Percentiles rank a stretch among this genome's conserved stretches.
Evolutionary conservation across 1,140 invertebrate species (phyloP).

Genomic region (Neotoxoptera formosana): DNA sequence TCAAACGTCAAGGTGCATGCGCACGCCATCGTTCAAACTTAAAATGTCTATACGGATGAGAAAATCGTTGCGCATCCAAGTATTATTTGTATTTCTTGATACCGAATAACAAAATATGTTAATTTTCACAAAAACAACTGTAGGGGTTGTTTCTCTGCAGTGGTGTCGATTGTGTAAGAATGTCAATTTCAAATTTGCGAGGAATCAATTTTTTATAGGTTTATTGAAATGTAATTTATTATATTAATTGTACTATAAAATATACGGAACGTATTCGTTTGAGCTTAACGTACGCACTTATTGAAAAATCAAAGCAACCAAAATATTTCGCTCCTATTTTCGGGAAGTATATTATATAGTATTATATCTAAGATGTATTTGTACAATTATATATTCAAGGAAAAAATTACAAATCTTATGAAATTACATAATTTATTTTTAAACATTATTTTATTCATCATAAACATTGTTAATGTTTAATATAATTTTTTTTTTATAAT

Average conservation of each 20-base stretch:
- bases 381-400: background rate
- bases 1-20: background rate
- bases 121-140: background rate
- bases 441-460: too few relatives aligned
- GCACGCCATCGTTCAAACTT: too few relatives aligned
- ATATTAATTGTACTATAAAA: background rate
- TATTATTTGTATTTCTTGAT: background rate
- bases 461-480: too few relatives aligned
- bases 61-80: background rate
- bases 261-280: background rate
- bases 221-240: background rate
- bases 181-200: background rate
- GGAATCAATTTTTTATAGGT: background rate
- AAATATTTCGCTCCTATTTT: background rate
- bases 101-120: background rate
- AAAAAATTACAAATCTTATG: too few relatives aligned
- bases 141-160: background rate
- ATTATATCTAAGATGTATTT: background rate
- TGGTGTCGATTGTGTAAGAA: too few relatives aligned
- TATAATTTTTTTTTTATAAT: too few relatives aligned
- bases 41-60: background rate
- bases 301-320: background rate
- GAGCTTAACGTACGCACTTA: background rate
- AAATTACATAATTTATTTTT: background rate
- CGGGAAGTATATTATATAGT: background rate